Evolutionary conservation across 2,888 invertebrate genomes (phyloP).

Genomic region (Lasioglossum marginatum): DNA sequence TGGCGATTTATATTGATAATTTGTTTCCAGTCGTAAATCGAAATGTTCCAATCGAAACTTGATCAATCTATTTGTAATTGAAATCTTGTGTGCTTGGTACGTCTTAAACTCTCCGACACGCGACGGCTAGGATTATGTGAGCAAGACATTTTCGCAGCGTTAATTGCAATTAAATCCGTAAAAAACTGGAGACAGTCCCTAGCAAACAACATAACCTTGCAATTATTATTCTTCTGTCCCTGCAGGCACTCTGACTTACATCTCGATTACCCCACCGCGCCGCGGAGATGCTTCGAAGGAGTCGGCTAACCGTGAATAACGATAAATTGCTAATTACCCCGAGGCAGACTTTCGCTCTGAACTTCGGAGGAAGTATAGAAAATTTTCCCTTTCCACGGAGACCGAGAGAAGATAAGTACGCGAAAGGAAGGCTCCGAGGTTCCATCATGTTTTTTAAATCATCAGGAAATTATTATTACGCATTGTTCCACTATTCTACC

Average conservation of each 20-base stretch:
- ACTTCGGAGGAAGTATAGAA: conserved; percentile 30
- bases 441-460: background rate
- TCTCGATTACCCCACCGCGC: conserved; percentile 25
- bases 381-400: conserved; percentile 15
- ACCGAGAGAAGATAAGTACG: background rate
- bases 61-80: background rate
- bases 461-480: background rate
- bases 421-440: background rate
- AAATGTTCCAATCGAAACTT: background rate
- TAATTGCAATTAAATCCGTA: conserved; percentile 53
- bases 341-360: conserved; percentile 40
- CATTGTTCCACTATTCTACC: background rate
- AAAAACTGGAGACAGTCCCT: conserved; percentile 12
- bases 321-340: conserved; percentile 61
- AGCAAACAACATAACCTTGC: conserved; percentile 37
- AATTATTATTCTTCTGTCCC: conserved; percentile 22
- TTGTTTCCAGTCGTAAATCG: background rate
- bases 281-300: conserved; percentile 31
- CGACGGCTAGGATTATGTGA: conserved; percentile 10
- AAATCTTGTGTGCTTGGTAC: conserved; percentile 14
- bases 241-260: conserved; percentile 21
- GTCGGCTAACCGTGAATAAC: conserved; percentile 46
- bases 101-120: conserved; percentile 32
- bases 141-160: conserved; percentile 23
- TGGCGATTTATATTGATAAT: background rate